Conservation (phyloP, 2,113 vertebrate genomes). For the Lutjanus erythropterus region DNA sequence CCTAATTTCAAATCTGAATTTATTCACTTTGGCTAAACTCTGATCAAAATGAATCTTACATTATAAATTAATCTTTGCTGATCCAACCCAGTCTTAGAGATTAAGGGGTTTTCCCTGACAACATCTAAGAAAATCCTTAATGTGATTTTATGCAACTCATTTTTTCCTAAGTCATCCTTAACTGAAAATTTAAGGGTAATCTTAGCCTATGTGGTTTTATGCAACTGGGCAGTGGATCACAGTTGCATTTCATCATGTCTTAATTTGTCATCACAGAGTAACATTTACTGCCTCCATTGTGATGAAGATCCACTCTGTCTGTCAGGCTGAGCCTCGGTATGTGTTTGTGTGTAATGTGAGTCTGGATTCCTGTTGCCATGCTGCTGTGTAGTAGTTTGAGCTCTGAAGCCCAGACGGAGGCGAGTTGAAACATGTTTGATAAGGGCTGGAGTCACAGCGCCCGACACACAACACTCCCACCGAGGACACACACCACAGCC, state of each 20-base stretch:
- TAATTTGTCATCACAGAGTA: constrained; percentile 19
- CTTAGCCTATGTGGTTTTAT: too few species aligned
- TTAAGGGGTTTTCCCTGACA: too few species aligned
- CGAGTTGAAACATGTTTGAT: constrained; percentile 72
- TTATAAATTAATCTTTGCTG: too few species aligned
- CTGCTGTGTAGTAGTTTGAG: constrained; percentile 46
- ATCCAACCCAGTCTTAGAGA: too few species aligned
- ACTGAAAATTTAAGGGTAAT: too few species aligned
- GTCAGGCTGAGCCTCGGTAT: not conserved
- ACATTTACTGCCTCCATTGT: constrained; percentile 4
- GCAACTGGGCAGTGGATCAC: too few species aligned
- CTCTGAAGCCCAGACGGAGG: constrained; percentile 58
- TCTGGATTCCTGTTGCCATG: constrained; percentile 56
- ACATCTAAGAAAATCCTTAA: too few species aligned
- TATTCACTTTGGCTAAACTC: too few species aligned
- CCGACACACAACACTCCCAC: constrained; percentile 53
- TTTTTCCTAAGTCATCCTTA: too few species aligned
- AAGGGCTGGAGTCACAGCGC: constrained; percentile 52
- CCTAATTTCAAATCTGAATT: too few species aligned
- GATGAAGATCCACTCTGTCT: constrained; percentile 20
- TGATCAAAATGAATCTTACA: too few species aligned
- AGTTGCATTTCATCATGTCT: constrained; percentile 12
- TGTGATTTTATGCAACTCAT: too few species aligned
- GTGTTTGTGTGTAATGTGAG: constrained; percentile 47
- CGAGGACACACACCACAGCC: constrained; percentile 64